A percentile compares a stretch with the other conserved stretches of the same genome.
These are phyloP conservation scores for Turnix velox DNA, from an alignment of 2,113 vertebrate genomes.

Conservation along the genomic window DNA sequence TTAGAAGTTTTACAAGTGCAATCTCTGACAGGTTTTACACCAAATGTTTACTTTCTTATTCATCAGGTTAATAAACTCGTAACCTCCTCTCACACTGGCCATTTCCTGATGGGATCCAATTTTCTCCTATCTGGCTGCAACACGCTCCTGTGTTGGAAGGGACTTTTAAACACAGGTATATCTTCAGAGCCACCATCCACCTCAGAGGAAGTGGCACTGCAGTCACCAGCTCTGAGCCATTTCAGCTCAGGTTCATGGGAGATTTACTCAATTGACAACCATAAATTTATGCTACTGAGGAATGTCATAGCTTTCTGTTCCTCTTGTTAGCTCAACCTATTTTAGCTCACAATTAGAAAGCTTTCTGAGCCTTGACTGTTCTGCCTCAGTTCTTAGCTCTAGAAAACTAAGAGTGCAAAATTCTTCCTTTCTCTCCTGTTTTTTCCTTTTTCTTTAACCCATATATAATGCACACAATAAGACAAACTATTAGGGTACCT, in stretches of 20 bases:
- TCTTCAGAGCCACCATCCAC: not conserved
- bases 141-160: not conserved
- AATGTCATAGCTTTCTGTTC: not conserved
- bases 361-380: not conserved
- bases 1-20: conserved; percentile 51
- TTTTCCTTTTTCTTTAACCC: not conserved
- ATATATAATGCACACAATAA: not conserved
- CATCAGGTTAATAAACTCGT: conserved; percentile 48
- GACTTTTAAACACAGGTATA: not conserved
- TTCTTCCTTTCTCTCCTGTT: not conserved
- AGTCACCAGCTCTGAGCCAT: not conserved
- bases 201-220: not conserved
- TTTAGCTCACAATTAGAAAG: not conserved
- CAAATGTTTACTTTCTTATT: conserved; percentile 63
- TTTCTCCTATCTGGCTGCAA: conserved; percentile 24
- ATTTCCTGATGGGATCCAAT: conserved; percentile 42
- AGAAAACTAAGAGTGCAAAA: not conserved
- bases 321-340: not conserved
- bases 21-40: conserved; percentile 47
- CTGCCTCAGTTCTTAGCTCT: not conserved
- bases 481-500: not conserved
- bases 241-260: not conserved
- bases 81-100: conserved; percentile 2
- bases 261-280: not conserved
- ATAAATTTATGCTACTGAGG: not conserved